These are phyloP conservation scores for Dorcus parallelipipedus DNA, from an alignment of 2,888 invertebrate genomes.

Conservation along the genomic window DNA sequence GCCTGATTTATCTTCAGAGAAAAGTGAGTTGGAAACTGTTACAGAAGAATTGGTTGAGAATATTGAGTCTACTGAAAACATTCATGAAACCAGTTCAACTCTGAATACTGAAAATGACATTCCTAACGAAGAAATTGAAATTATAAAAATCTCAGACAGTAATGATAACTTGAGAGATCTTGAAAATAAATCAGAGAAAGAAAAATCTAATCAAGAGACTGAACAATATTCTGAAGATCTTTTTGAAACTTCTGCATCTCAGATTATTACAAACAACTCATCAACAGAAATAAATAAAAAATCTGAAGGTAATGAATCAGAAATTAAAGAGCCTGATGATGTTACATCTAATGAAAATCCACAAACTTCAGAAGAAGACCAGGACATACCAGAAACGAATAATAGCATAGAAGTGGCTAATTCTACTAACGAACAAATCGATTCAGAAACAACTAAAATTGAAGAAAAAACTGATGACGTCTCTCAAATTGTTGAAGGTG, in stretches of 20 bases:
- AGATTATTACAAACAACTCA: too few relatives aligned
- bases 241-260: too few relatives aligned
- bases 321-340: not conserved
- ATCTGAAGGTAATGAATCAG: not conserved
- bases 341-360: not conserved
- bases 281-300: not conserved
- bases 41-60: too few relatives aligned
- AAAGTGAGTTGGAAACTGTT: too few relatives aligned
- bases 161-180: too few relatives aligned
- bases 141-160: too few relatives aligned
- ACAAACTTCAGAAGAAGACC: not conserved
- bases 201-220: not conserved
- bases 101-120: too few relatives aligned
- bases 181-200: not conserved
- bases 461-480: not conserved
- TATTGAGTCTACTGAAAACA: too few relatives aligned
- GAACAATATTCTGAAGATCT: not conserved
- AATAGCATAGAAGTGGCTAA: not conserved
- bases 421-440: not conserved
- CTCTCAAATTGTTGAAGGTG: too few relatives aligned
- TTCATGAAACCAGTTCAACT: too few relatives aligned
- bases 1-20: too few relatives aligned
- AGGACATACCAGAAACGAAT: slow-evolving; percentile 4
- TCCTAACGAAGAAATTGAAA: too few relatives aligned
- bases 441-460: not conserved